These are phyloP conservation scores for Daubentonia madagascariensis DNA, from an alignment of 2,113 vertebrate species.

Conservation along the genomic window DNA sequence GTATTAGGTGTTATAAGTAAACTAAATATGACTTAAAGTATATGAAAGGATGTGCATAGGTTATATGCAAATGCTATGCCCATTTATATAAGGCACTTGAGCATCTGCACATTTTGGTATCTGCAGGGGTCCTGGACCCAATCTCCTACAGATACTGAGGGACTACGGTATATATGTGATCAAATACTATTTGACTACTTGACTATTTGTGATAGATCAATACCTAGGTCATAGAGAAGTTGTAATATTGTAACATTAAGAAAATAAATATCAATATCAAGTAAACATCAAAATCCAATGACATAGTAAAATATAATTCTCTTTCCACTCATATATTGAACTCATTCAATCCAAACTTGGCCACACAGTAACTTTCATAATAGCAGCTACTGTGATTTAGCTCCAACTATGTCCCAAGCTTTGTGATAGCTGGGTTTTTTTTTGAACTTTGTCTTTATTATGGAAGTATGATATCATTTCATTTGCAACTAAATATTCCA, in stretches of 20 bases:
- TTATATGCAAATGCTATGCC: neutral
- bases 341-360: neutral
- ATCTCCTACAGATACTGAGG: neutral
- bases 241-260: neutral
- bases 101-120: neutral
- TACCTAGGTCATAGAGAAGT: neutral
- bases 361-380: neutral
- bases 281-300: neutral
- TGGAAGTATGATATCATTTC: neutral
- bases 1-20: neutral
- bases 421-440: neutral
- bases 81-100: neutral
- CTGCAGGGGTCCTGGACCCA: neutral
- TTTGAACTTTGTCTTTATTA: neutral
- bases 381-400: neutral
- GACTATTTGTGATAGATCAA: neutral
- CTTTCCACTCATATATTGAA: neutral
- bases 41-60: neutral
- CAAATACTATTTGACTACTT: neutral
- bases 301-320: neutral
- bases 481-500: neutral
- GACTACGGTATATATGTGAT: neutral
- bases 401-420: neutral
- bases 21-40: neutral
- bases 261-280: neutral